Percentiles rank a stretch among this genome's conserved stretches.
Conservation (phyloP, 2,888 invertebrate species). For the Perdita meconis region DNA sequence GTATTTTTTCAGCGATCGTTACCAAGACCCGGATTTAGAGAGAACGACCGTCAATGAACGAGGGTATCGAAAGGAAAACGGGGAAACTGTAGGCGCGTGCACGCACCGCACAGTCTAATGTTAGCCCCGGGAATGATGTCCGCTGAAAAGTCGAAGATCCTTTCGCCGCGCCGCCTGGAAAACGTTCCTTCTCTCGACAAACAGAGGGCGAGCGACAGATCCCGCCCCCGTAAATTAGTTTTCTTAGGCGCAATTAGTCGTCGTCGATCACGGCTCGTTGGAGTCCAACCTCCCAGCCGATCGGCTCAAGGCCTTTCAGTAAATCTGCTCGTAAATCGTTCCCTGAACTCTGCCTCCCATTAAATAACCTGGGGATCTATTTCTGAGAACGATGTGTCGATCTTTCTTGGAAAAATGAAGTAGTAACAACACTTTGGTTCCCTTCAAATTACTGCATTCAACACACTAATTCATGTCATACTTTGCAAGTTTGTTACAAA, state of each 20-base stretch:
- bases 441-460: no score
- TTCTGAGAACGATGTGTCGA: conserved; percentile 31
- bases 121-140: conserved; percentile 34
- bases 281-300: conserved; percentile 30
- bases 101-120: conserved; percentile 46
- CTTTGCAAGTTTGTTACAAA: no score
- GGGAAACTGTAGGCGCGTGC: conserved; percentile 33
- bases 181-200: conserved; percentile 55
- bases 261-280: conserved; percentile 44
- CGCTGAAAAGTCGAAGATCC: conserved; percentile 23
- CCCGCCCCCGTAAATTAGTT: conserved; percentile 62
- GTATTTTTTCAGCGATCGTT: conserved; percentile 24
- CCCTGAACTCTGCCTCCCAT: conserved; percentile 24
- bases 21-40: conserved; percentile 14
- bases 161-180: conserved; percentile 41
- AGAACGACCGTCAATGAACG: conserved; percentile 15
- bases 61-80: conserved; percentile 2
- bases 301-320: conserved; percentile 41
- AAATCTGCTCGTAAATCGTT: conserved; percentile 55
- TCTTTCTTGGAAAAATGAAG: background rate
- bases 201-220: conserved; percentile 43
- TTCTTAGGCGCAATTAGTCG: conserved; percentile 64
- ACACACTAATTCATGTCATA: no score
- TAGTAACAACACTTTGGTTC: background rate
- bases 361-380: conserved; percentile 50